Evolutionary conservation across 2,797 vertebrate species (phyloP).

Genomic region (Nannoperca australis): DNA sequence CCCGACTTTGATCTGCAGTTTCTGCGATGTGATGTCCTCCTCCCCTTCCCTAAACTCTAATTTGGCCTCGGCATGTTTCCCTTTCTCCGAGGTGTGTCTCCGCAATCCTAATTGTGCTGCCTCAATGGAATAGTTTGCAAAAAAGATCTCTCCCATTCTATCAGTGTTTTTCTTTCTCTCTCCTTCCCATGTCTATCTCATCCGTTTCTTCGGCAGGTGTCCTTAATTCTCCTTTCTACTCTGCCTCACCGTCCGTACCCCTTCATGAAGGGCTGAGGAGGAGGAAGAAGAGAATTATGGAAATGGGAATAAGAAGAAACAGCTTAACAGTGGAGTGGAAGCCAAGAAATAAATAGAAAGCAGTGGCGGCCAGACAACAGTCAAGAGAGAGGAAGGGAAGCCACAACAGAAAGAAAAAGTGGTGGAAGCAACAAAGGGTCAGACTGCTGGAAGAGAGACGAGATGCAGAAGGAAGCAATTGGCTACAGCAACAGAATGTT

Average conservation of each 20-base stretch:
- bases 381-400: slow-evolving; percentile 20
- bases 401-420: slow-evolving; percentile 19
- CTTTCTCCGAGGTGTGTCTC: slow-evolving; percentile 69
- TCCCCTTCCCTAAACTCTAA: slow-evolving; percentile 71
- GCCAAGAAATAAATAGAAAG: slow-evolving; percentile 67
- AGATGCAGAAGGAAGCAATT: slow-evolving; percentile 17
- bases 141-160: slow-evolving; percentile 41
- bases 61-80: slow-evolving; percentile 67
- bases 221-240: slow-evolving; percentile 63
- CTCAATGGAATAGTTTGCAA: slow-evolving; percentile 54
- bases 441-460: background rate
- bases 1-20: slow-evolving; percentile 78
- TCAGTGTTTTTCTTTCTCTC: background rate
- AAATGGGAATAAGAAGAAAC: slow-evolving; percentile 56
- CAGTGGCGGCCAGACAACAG: slow-evolving; percentile 48
- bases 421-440: slow-evolving; percentile 7
- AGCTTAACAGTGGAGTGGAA: slow-evolving; percentile 50
- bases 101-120: slow-evolving; percentile 67
- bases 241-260: slow-evolving; percentile 33
- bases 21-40: slow-evolving; percentile 66
- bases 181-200: slow-evolving; percentile 30
- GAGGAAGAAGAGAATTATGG: slow-evolving; percentile 54
- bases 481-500: slow-evolving; percentile 11
- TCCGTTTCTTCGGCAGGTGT: slow-evolving; percentile 59
- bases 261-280: slow-evolving; percentile 54